Evolutionary conservation across 2,797 vertebrate species (phyloP), one percentile per base, ranked within the genome.

Genomic region (Pipistrellus pygmaeus): DNA sequence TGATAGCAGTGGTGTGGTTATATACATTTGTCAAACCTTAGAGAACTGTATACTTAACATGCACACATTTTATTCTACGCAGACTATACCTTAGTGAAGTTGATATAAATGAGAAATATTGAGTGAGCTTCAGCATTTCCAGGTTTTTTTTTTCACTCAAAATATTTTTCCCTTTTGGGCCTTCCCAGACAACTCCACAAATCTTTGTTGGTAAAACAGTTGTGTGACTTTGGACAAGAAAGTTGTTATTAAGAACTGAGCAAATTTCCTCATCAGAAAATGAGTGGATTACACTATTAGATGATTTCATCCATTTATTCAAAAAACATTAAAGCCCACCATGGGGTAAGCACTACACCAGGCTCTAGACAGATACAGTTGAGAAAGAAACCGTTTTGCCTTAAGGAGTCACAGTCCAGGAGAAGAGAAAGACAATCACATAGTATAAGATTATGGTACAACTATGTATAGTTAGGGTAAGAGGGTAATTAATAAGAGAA

Each of bases 101-200:
- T 69, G 60, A 82, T 73, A 93, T 51, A 89, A 62, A 62, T 86
- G 20, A 46, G 85, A 89, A 77, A 80, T 30, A 12, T 3, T 27
- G 44, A 90, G 44, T 38, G 11, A 85, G 12, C 12, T 72, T 21
- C 94, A 84, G 55, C 8, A 10, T 57, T 72, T 83, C 20, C 53
- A 55, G 53, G 3, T 68, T 80, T 44, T 9, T 82, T 27, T 51
- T 21, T n/a, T 17, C 5, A 69, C 46, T 88, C 27, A 76, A 96
- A 84, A 86, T 90, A 94, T 30, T 68, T 25, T 73, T 93, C n/a
- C 60, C 38, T n/a, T 88, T 88, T 64, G 57, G 53, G 91, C 18
- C 82, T 94, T 44, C 15, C 83, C 4, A 68, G 80, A n/a, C n/a
- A 91, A 82, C 7, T 90, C 46, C 51, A 76, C 35, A 87, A 51